Conservation (phyloP, 2,113 vertebrate species). For the Charina bottae region DNA sequence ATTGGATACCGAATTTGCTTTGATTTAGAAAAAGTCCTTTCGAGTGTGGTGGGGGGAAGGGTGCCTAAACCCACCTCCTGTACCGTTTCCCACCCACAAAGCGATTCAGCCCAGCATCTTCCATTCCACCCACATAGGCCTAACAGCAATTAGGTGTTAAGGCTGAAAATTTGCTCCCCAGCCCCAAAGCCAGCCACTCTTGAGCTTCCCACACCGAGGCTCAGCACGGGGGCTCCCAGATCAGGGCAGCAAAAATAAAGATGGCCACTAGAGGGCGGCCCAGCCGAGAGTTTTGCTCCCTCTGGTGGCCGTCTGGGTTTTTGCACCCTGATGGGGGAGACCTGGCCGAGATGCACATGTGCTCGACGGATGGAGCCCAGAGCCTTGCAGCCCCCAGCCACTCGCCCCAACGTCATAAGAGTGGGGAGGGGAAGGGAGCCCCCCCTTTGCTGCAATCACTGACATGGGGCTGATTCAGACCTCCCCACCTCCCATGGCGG, state of each 20-base stretch:
- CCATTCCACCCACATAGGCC: background rate
- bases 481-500: background rate
- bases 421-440: background rate
- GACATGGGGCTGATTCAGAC: rapidly evolving
- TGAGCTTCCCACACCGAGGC: background rate
- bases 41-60: too few species aligned
- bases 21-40: too few species aligned
- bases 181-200: background rate
- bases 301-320: background rate
- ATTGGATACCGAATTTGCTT: too few species aligned
- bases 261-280: background rate
- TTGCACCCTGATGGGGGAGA: background rate
- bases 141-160: background rate
- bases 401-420: too few species aligned
- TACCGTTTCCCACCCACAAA: too few species aligned
- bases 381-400: background rate
- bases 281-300: background rate
- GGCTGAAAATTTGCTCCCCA: background rate
- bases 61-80: too few species aligned
- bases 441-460: background rate
- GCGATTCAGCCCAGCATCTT: background rate
- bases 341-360: background rate
- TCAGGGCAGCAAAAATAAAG: background rate
- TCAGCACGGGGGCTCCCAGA: background rate
- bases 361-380: background rate